These are phyloP conservation scores for Strigamia transsilvanica DNA, from an alignment of 2,888 invertebrate genomes.

Conservation along the genomic window DNA sequence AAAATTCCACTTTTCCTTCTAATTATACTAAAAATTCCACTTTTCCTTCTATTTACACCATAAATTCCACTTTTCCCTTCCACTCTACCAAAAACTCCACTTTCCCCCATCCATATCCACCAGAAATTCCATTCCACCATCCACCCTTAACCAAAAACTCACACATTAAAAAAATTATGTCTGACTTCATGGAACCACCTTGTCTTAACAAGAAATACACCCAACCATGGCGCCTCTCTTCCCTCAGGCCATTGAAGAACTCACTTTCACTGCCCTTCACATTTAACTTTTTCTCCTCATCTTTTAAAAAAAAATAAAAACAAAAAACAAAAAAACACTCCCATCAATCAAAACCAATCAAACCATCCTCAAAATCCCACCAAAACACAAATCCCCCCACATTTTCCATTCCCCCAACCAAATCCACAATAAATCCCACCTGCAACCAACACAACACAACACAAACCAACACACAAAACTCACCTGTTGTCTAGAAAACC, in stretches of 20 bases:
- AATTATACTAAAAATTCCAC: too few relatives aligned
- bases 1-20: too few relatives aligned
- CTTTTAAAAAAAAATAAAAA: too few relatives aligned
- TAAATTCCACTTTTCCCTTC: too few relatives aligned
- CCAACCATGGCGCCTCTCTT: neutral
- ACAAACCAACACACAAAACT: neutral
- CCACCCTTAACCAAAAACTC: neutral
- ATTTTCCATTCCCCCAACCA: neutral
- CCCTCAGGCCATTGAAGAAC: neutral
- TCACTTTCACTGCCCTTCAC: slow-evolving; percentile 30
- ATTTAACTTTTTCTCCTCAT: neutral
- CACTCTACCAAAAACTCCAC: too few relatives aligned
- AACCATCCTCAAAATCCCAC: neutral
- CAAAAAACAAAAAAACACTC: neutral
- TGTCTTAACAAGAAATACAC: neutral
- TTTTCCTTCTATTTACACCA: too few relatives aligned
- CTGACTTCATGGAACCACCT: neutral
- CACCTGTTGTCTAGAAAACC: neutral
- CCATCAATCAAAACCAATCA: too few relatives aligned
- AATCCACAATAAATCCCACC: neutral
- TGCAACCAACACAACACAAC: neutral
- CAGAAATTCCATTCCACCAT: neutral
- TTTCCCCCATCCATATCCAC: neutral
- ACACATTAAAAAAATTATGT: neutral
- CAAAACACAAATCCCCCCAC: neutral